Percentiles rank a stretch among this genome's conserved stretches.
phyloP scores from a whole-genome alignment of 2,888 invertebrate species.

The Acleris sparsana region DNA sequence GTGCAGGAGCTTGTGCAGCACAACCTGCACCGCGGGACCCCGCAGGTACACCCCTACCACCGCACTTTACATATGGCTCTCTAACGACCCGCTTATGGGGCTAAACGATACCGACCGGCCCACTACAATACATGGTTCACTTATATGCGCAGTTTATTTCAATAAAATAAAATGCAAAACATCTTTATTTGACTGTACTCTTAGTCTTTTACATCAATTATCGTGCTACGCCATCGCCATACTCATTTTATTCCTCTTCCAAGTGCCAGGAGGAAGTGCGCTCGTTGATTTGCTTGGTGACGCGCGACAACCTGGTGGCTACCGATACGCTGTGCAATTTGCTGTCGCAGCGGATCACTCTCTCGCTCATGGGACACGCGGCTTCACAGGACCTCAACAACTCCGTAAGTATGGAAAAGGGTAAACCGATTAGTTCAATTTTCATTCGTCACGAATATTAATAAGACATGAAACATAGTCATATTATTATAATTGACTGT shows the following conservation, averaged over 20 bases:
- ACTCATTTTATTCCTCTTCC: too few relatives aligned
- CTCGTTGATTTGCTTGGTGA: slow-evolving; percentile 93
- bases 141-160: too few relatives aligned
- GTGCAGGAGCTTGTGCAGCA: slow-evolving; percentile 95
- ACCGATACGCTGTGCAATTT: slow-evolving; percentile 93
- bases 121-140: too few relatives aligned
- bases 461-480: too few relatives aligned
- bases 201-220: too few relatives aligned
- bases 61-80: too few relatives aligned
- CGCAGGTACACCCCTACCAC: slow-evolving; percentile 76
- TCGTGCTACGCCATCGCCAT: too few relatives aligned
- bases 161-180: too few relatives aligned
- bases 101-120: too few relatives aligned
- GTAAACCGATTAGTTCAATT: background rate
- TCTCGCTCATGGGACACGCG: slow-evolving; percentile 89
- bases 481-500: too few relatives aligned
- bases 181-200: background rate
- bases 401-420: slow-evolving; percentile 58
- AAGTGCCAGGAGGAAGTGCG: slow-evolving; percentile 94
- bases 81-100: too few relatives aligned
- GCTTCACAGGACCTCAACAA: slow-evolving; percentile 84
- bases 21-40: slow-evolving; percentile 93
- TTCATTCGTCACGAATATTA: slow-evolving; percentile 14
- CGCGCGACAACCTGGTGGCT: slow-evolving; percentile 92
- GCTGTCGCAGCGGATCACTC: slow-evolving; percentile 92